Percentiles rank a stretch among this genome's conserved stretches.
phyloP scores from a whole-genome alignment of 2,797 vertebrate genomes.

The Triplophysa bombifrons region DNA sequence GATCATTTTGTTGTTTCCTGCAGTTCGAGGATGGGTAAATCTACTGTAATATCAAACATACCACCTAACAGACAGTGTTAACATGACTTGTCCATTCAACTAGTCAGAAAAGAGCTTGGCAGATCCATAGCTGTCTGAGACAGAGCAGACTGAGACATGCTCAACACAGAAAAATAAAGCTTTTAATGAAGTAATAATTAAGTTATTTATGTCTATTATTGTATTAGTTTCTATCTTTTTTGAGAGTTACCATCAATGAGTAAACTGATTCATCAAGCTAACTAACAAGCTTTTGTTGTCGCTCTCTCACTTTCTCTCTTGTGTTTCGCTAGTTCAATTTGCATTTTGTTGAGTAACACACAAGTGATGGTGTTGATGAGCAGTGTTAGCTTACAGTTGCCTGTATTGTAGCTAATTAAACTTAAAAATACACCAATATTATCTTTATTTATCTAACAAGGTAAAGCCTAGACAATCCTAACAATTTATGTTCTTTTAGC shows the following conservation, averaged over 20 bases:
- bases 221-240: not conserved
- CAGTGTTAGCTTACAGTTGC: not conserved
- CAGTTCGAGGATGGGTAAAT: too few species aligned
- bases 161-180: too few species aligned
- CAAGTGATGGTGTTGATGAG: conserved; percentile 17
- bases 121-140: too few species aligned
- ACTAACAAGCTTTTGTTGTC: not conserved
- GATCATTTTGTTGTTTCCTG: too few species aligned
- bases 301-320: not conserved
- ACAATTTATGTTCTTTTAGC: not conserved
- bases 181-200: too few species aligned
- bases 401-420: conserved; percentile 13
- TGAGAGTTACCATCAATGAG: not conserved
- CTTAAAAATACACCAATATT: conserved; percentile 13
- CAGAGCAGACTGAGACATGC: not conserved
- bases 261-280: not conserved
- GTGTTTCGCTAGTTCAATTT: not conserved
- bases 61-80: too few species aligned
- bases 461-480: not conserved
- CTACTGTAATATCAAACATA: too few species aligned
- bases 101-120: too few species aligned
- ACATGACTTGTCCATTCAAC: too few species aligned
- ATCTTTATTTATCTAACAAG: not conserved
- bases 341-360: not conserved
- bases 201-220: not conserved